Base-by-base conservation (phyloP, 2,888 invertebrate genomes). In the Oligia latruncula region DNA sequence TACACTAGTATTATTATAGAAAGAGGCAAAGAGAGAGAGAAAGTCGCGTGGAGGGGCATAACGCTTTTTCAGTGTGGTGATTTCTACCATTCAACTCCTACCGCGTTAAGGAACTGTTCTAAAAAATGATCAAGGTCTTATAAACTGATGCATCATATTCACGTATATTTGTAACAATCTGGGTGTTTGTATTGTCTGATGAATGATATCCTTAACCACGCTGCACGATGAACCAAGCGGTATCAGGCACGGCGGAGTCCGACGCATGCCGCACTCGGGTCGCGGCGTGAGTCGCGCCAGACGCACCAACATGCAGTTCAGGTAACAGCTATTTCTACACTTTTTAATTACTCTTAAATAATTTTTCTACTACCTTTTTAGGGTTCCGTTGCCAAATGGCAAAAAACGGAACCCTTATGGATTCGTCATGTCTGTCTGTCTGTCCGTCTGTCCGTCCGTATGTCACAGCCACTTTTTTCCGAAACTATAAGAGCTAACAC, bases 281-380 rank as follows among this genome's bases (percentile, higher is more conserved):
- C 98, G 98, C 92, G 98, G 98, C 87, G 98, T 98, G 86, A 97
- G 98, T 82, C 97, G 99, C 92, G 98, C 99, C 77, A 97, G 99
- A 84, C 98, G 99, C 93, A 98, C 98, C 91, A 99, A 99, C 96
- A 99, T 99, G 99, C 99, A 99, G 97, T 99, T 99, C 93, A 98
- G 98, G 98, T 98, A 97, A 93, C 29, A 29, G n/a, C 9, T 58
- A 68, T 52, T 68, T 2, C 17, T 40, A 20, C 13, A 13, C 2
- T 66, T 65, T 76, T 73, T 46, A 35, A 35, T 70, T 9, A n/a
- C n/a, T 49, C 0, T 65, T 3, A 35, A 23, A 43, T 46, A 40
- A 23, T 23, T 40, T 55, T 55, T 35, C 29, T 20, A 8, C 11
- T 20, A 49, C 4, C 13, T 11, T 13, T 40, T 29, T 29, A 29